Evolutionary conservation across 2,888 invertebrate species (phyloP).

Genomic region (Myopa tessellatipennis): DNA sequence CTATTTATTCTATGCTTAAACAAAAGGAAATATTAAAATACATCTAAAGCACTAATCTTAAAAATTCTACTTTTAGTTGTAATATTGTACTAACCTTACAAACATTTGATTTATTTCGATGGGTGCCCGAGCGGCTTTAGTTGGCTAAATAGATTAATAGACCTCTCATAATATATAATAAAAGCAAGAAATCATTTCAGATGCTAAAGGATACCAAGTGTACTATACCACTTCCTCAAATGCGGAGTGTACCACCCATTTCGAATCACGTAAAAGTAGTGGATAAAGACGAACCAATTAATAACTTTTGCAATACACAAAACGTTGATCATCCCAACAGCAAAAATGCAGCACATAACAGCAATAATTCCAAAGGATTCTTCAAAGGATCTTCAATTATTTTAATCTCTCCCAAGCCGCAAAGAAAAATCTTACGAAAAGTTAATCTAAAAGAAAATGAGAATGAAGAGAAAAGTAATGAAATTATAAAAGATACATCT

Average conservation of each 20-base stretch:
- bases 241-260: slow-evolving; percentile 57
- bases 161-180: too few relatives aligned
- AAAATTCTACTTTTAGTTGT: too few relatives aligned
- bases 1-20: too few relatives aligned
- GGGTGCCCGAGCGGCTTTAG: too few relatives aligned
- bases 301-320: background rate
- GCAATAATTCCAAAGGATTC: background rate
- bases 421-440: slow-evolving; percentile 44
- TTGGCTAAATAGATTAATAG: too few relatives aligned
- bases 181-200: slow-evolving; percentile 48
- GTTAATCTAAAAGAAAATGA: slow-evolving; percentile 41
- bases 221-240: slow-evolving; percentile 59
- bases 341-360: background rate
- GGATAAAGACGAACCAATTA: slow-evolving; percentile 26
- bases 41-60: too few relatives aligned
- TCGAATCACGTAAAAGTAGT: slow-evolving; percentile 21
- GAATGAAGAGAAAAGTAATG: slow-evolving; percentile 32
- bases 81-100: too few relatives aligned
- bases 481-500: background rate
- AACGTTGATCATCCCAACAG: slow-evolving; percentile 1
- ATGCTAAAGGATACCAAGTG: slow-evolving; percentile 61
- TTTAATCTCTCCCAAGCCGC: slow-evolving; percentile 46
- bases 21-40: too few relatives aligned
- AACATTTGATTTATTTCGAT: too few relatives aligned
- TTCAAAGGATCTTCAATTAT: slow-evolving; percentile 2